Conservation (phyloP, 2,888 invertebrate genomes). For the Spodoptera exigua region DNA sequence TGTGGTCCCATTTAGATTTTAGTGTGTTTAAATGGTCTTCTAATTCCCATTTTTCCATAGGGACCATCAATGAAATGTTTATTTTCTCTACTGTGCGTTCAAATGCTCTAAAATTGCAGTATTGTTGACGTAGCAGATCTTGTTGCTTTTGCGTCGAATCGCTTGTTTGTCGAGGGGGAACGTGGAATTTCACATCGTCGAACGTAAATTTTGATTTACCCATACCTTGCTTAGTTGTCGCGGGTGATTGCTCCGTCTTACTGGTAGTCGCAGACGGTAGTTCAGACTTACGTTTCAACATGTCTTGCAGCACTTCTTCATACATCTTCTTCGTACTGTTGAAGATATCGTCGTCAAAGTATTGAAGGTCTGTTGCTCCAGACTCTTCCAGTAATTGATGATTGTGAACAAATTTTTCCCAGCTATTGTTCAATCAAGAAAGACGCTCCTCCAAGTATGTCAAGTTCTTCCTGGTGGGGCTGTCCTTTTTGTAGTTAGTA, state of each 20-base stretch:
- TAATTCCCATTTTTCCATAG: constrained; percentile 7
- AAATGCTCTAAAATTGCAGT: constrained; percentile 17
- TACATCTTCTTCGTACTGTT: constrained; percentile 11
- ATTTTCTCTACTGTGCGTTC: constrained; percentile 18
- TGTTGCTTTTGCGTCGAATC: constrained; percentile 12
- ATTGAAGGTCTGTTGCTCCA: constrained; percentile 12
- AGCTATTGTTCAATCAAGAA: constrained; percentile 11
- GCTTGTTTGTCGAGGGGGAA: constrained; percentile 16
- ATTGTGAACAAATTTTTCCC: constrained; percentile 13
- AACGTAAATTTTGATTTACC: constrained; percentile 1
- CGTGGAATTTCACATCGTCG: constrained; percentile 17
- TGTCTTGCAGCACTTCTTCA: constrained; percentile 15
- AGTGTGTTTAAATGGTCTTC: constrained; percentile 1
- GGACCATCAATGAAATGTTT: background rate
- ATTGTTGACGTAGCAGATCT: constrained; percentile 21
- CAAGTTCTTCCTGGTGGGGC: constrained; percentile 8
- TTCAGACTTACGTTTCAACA: constrained; percentile 15
- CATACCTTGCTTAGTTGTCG: background rate
- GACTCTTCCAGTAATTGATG: constrained; percentile 15
- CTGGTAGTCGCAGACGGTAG: constrained; percentile 3
- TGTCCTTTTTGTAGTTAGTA: constrained; percentile 11
- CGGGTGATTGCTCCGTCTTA: constrained; percentile 1
- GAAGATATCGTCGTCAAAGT: constrained; percentile 6
- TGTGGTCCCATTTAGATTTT: constrained; percentile 16
- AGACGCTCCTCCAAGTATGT: constrained; percentile 15